Evolutionary conservation across 1,140 invertebrate species (phyloP).

Genomic region (Caerostris darwini): DNA sequence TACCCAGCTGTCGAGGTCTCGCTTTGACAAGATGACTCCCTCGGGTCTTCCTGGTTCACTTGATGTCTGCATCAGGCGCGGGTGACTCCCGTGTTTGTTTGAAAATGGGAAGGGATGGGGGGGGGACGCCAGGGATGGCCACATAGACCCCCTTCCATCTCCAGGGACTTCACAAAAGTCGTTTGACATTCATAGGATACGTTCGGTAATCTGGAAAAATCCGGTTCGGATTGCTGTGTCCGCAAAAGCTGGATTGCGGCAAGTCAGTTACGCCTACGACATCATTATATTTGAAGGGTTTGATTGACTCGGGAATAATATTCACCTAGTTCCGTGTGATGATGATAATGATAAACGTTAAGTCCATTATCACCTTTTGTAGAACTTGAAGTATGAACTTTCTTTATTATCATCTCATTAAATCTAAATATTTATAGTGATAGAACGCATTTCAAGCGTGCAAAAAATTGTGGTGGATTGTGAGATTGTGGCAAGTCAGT

Average conservation of each 20-base stretch:
- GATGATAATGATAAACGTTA: too few relatives aligned
- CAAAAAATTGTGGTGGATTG: too few relatives aligned
- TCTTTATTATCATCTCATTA: too few relatives aligned
- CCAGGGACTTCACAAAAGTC: constrained; percentile 43
- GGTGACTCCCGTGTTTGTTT: constrained; percentile 71
- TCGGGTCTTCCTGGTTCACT: background rate
- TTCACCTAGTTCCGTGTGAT: too few relatives aligned
- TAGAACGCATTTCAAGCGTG: too few relatives aligned
- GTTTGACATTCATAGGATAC: constrained; percentile 69
- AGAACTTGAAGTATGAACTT: too few relatives aligned
- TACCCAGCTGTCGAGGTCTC: constrained; percentile 66
- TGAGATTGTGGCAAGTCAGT: too few relatives aligned
- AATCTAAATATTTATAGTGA: too few relatives aligned
- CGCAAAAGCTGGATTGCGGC: constrained; percentile 15
- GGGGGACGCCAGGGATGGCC: background rate
- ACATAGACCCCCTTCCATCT: background rate
- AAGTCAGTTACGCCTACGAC: background rate
- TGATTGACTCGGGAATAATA: too few relatives aligned
- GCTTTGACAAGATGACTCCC: constrained; percentile 73
- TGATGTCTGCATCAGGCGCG: constrained; percentile 51
- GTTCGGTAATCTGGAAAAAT: constrained; percentile 29
- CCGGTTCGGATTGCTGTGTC: background rate
- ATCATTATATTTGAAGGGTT: background rate
- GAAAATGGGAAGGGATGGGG: constrained; percentile 39
- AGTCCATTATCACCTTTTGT: too few relatives aligned